These are phyloP conservation scores for Blastobasis adustella DNA, from an alignment of 2,888 invertebrate genomes.

Conservation along the genomic window DNA sequence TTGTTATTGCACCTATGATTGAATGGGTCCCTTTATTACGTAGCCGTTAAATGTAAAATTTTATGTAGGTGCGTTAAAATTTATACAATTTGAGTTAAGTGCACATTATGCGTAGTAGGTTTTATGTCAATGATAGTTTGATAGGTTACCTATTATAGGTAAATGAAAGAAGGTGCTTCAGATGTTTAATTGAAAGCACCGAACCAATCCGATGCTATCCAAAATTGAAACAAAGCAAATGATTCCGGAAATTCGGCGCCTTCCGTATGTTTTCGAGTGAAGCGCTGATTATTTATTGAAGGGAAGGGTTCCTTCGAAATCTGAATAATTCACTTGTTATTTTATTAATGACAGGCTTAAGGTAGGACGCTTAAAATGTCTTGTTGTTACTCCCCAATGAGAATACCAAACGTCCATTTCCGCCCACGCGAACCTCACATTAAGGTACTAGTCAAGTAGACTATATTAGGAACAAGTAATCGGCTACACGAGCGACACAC, in stretches of 20 bases:
- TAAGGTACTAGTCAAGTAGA: slow-evolving; percentile 58
- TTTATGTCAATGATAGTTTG: too few species aligned
- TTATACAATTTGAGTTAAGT: too few species aligned
- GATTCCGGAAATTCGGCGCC: slow-evolving; percentile 5
- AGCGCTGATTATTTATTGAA: slow-evolving; percentile 33
- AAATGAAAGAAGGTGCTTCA: too few species aligned
- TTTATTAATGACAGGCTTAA: slow-evolving; percentile 46
- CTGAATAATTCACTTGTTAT: slow-evolving; percentile 51
- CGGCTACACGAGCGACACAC: slow-evolving; percentile 16
- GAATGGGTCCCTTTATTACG: too few species aligned
- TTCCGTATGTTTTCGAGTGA: slow-evolving; percentile 9
- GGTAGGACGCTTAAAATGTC: slow-evolving; percentile 52
- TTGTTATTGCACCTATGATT: neutral
- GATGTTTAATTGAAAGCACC: too few species aligned
- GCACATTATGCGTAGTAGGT: too few species aligned
- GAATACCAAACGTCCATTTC: slow-evolving; percentile 67
- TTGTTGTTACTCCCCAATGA: slow-evolving; percentile 48
- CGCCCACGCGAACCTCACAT: slow-evolving; percentile 66
- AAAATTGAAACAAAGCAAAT: slow-evolving; percentile 18
- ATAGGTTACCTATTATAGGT: too few species aligned
- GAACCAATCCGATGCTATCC: neutral
- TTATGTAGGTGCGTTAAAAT: too few species aligned
- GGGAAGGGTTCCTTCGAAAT: slow-evolving; percentile 33
- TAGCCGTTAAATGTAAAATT: too few species aligned
- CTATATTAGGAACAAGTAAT: slow-evolving; percentile 27